A percentile compares a stretch with the other conserved stretches of the same genome.
Evolutionary conservation across 30 jellyfish, hydroid and myxozoan genomes (phyloP).

Genomic region (Pseudorhiza aurosa): DNA sequence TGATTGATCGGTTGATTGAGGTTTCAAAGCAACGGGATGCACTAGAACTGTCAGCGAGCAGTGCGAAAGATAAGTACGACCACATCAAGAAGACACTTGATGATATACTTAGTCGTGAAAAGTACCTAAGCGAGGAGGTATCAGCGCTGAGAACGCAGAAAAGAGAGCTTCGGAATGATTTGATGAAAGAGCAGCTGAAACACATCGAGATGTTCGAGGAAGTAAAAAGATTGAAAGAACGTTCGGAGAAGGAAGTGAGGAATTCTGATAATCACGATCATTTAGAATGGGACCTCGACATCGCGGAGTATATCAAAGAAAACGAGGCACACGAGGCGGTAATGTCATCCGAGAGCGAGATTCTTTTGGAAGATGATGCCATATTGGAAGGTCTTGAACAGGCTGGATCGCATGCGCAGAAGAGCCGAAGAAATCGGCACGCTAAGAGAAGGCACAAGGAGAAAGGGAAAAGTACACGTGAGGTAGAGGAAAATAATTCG

Average conservation of each 20-base stretch:
- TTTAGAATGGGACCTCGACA: background rate
- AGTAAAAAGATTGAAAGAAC: background rate
- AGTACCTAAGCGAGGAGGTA: constrained; percentile 65
- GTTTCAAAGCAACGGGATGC: constrained; percentile 64
- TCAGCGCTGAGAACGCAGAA: constrained; percentile 49
- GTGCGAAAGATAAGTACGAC: constrained; percentile 46
- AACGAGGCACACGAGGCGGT: background rate
- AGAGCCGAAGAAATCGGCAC: constrained; percentile 2
- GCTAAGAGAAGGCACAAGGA: background rate
- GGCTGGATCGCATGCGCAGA: constrained; percentile 44
- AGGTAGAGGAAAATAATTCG: no score
- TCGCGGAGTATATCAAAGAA: background rate
- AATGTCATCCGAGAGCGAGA: background rate
- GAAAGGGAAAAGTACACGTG: background rate
- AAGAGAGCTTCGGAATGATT: constrained; percentile 56
- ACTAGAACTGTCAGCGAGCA: constrained; percentile 36
- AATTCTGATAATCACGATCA: background rate
- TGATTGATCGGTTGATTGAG: constrained; percentile 65
- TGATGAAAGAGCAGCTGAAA: constrained; percentile 61
- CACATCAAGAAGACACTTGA: constrained; percentile 56
- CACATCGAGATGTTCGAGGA: constrained; percentile 60
- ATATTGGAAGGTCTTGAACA: constrained; percentile 1
- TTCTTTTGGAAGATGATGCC: background rate
- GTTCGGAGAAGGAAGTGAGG: constrained; percentile 7
- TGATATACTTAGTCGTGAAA: constrained; percentile 62